These are phyloP conservation scores for Lepidurus apus DNA, from an alignment of 1,140 invertebrate species.

Conservation along the genomic window DNA sequence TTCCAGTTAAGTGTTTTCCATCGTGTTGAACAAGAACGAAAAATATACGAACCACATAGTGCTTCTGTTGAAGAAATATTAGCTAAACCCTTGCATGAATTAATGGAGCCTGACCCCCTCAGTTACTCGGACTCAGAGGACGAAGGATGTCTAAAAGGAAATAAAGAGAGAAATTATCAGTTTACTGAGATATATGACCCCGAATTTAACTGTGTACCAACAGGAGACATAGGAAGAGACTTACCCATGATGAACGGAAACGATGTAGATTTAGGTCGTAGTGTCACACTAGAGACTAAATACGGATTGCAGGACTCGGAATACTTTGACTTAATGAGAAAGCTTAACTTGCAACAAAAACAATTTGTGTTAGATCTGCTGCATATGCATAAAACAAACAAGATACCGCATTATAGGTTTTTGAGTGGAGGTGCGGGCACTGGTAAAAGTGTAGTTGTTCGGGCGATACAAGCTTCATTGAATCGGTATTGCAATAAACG, in stretches of 20 bases:
- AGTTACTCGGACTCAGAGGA: neutral
- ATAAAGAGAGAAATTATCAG: constrained; percentile 8
- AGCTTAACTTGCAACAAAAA: constrained; percentile 35
- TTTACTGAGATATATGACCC: constrained; percentile 4
- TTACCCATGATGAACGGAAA: neutral
- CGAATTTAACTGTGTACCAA: neutral
- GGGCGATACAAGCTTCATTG: neutral
- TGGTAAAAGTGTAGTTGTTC: constrained; percentile 36
- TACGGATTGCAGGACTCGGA: constrained; percentile 9
- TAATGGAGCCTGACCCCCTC: neutral
- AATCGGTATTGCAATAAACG: constrained; percentile 6
- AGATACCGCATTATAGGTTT: constrained; percentile 36
- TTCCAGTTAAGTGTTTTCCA: neutral
- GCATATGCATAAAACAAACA: constrained; percentile 35
- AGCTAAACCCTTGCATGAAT: neutral
- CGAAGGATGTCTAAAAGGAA: neutral
- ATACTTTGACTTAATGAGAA: constrained; percentile 29
- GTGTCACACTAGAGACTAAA: neutral
- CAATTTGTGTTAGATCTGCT: constrained; percentile 38
- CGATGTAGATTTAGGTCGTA: neutral
- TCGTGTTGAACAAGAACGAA: neutral
- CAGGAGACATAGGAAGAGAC: neutral
- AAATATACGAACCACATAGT: neutral
- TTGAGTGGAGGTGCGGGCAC: constrained; percentile 38
- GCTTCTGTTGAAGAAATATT: neutral